Conservation (phyloP, 2,888 invertebrate species). For the Apocheima hispidaria region DNA sequence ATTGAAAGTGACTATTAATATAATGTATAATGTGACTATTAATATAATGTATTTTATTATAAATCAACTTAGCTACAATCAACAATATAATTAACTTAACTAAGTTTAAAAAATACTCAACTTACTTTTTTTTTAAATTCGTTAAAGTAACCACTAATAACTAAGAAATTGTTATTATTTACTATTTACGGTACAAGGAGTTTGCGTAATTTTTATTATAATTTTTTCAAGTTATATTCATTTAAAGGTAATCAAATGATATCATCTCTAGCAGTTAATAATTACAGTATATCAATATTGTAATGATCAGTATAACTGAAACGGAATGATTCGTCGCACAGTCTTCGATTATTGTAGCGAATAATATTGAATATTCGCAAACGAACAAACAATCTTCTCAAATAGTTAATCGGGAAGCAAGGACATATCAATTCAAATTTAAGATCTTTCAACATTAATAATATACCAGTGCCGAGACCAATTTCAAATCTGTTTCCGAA, state of each 20-base stretch:
- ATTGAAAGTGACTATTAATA: too few species aligned
- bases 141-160: too few species aligned
- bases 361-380: slow-evolving; percentile 13
- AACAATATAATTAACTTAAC: too few species aligned
- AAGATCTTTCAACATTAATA: not conserved
- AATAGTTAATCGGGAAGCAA: slow-evolving; percentile 13
- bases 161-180: too few species aligned
- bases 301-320: slow-evolving; percentile 6
- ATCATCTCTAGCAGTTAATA: not conserved
- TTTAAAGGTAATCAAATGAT: not conserved
- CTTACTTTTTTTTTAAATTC: too few species aligned
- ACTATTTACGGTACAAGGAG: too few species aligned
- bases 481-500: slow-evolving; percentile 5
- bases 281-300: slow-evolving; percentile 3
- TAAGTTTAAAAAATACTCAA: too few species aligned
- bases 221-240: not conserved
- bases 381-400: slow-evolving; percentile 14
- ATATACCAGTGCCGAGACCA: slow-evolving; percentile 8
- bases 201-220: not conserved
- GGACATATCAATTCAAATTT: not conserved
- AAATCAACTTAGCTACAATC: too few species aligned
- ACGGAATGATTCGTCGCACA: not conserved
- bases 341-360: slow-evolving; percentile 9
- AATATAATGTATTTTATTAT: too few species aligned
- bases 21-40: too few species aligned